Conservation (phyloP, 2,888 invertebrate species). For the Theretra japonica region DNA sequence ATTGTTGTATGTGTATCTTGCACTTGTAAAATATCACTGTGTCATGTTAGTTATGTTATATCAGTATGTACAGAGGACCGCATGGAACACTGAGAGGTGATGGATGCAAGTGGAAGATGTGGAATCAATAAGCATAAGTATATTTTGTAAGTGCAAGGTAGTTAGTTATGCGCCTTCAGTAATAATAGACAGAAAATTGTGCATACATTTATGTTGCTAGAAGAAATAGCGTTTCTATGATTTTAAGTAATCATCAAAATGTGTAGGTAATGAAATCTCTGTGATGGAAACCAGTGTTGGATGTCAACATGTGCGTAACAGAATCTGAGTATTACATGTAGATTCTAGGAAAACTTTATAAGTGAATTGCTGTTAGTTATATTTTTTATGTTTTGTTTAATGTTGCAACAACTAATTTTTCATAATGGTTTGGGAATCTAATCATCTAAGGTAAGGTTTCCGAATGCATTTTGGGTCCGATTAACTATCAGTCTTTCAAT, state of each 20-base stretch:
- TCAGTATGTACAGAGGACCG: slow-evolving; percentile 77
- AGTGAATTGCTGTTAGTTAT: slow-evolving; percentile 81
- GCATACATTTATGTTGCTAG: slow-evolving; percentile 77
- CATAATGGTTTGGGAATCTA: slow-evolving; percentile 74
- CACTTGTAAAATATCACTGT: slow-evolving; percentile 74
- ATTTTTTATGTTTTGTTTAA: slow-evolving; percentile 78
- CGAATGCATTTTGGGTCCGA: slow-evolving; percentile 75
- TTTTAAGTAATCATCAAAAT: slow-evolving; percentile 74
- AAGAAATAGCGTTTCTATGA: slow-evolving; percentile 60
- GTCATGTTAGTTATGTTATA: slow-evolving; percentile 38
- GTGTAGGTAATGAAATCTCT: slow-evolving; percentile 78
- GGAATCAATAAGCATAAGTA: slow-evolving; percentile 63
- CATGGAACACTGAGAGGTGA: slow-evolving; percentile 76
- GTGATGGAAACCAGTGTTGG: slow-evolving; percentile 79
- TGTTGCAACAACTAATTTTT: slow-evolving; percentile 80
- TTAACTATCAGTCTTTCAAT: slow-evolving; percentile 80
- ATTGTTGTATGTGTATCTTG: slow-evolving; percentile 55
- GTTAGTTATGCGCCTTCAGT: slow-evolving; percentile 66
- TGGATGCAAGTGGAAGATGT: slow-evolving; percentile 75
- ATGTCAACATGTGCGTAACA: slow-evolving; percentile 71
- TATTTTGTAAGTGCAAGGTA: slow-evolving; percentile 72
- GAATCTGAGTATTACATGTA: slow-evolving; percentile 81
- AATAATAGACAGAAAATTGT: slow-evolving; percentile 70
- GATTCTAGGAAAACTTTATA: slow-evolving; percentile 74
- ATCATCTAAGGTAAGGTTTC: slow-evolving; percentile 65